phyloP scores from a whole-genome alignment of 1,140 invertebrate species.

The Grapholita molesta region DNA sequence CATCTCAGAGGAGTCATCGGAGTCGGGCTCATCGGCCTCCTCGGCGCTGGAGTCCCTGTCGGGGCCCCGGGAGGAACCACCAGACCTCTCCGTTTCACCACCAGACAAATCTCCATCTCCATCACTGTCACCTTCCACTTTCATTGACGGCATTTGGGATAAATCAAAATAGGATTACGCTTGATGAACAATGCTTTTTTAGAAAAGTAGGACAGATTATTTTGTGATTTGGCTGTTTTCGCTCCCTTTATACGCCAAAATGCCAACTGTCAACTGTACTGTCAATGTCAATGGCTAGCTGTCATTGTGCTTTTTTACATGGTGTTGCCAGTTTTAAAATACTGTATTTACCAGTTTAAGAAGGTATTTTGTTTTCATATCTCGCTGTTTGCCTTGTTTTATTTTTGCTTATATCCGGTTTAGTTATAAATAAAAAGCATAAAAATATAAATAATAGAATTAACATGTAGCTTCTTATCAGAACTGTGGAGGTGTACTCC shows the following conservation, averaged over 20 bases:
- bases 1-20: conserved; percentile 92
- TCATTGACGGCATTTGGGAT: conserved; percentile 74
- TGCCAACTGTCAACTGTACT: conserved; percentile 18
- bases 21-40: conserved; percentile 84
- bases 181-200: neutral
- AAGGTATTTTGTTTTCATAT: too few species aligned
- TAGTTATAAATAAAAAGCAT: too few species aligned
- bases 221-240: conserved; percentile 27
- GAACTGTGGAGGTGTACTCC: too few species aligned
- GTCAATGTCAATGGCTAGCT: conserved; percentile 24
- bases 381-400: too few species aligned
- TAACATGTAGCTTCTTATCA: too few species aligned
- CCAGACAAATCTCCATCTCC: conserved; percentile 81
- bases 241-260: conserved; percentile 33
- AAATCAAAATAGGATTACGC: neutral
- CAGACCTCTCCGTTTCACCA: conserved; percentile 81
- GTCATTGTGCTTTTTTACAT: neutral
- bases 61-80: conserved; percentile 79
- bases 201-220: conserved; percentile 10
- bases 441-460: too few species aligned
- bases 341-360: too few species aligned
- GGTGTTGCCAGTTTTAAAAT: neutral
- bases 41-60: conserved; percentile 85
- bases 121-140: conserved; percentile 79
- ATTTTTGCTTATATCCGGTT: too few species aligned